A percentile compares a stretch with the other conserved stretches of the same genome.
Evolutionary conservation across 2,113 vertebrate species (phyloP).

Genomic region (Nesoenas mayeri): DNA sequence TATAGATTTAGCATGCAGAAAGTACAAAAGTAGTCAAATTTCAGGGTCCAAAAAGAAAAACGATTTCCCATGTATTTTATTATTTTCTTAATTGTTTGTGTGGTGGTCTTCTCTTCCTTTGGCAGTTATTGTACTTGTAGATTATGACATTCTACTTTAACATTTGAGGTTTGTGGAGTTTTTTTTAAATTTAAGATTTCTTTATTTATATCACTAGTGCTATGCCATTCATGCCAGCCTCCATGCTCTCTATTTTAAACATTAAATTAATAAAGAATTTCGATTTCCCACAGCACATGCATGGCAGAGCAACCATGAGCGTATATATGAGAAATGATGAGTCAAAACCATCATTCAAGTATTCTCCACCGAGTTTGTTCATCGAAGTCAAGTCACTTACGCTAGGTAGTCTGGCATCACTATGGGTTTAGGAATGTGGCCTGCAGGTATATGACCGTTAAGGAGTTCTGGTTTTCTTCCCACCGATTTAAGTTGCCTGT

Average conservation of each 20-base stretch:
- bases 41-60: background rate
- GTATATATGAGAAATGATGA: background rate
- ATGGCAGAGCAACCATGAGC: background rate
- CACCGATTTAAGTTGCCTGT: constrained; percentile 56
- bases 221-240: background rate
- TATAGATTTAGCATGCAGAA: background rate
- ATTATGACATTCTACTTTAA: background rate
- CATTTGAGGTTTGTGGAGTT: background rate
- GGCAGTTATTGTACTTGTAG: background rate
- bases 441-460: constrained; percentile 88
- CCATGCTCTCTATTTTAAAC: background rate
- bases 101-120: background rate
- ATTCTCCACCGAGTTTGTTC: background rate
- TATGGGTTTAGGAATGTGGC: constrained; percentile 93
- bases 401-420: constrained; percentile 93
- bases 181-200: background rate
- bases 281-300: fast-evolving
- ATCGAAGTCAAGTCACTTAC: constrained; percentile 77
- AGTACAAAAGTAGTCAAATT: background rate
- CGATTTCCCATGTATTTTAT: background rate
- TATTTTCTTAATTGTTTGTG: background rate
- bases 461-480: constrained; percentile 83
- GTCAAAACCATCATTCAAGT: background rate
- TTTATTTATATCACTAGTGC: background rate
- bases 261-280: background rate